phyloP scores from a whole-genome alignment of 2,113 vertebrate species.

The Trematocara zebra region DNA sequence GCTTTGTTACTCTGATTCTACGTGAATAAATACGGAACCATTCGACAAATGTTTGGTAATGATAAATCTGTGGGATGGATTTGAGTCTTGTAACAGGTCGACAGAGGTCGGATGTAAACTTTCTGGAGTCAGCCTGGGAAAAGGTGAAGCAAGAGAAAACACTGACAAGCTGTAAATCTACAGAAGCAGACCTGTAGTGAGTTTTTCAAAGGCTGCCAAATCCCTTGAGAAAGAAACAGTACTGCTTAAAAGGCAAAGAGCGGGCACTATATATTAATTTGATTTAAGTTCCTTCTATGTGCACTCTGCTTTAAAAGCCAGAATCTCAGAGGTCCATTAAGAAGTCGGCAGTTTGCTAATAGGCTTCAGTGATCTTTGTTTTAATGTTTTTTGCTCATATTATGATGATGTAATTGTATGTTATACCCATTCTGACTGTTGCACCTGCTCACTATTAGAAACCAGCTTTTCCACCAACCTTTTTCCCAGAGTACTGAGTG shows the following conservation, averaged over 20 bases:
- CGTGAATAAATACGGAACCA: neutral
- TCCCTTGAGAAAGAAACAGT: neutral
- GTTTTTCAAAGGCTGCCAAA: neutral
- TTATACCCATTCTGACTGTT: neutral
- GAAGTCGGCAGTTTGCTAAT: neutral
- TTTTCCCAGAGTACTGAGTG: slow-evolving; percentile 80
- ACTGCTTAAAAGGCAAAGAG: neutral
- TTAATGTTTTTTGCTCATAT: neutral
- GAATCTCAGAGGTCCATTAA: neutral
- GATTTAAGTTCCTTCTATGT: neutral
- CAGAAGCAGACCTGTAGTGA: neutral
- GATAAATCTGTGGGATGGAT: neutral
- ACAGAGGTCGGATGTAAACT: neutral
- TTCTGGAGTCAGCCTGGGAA: neutral
- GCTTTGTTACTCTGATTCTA: neutral
- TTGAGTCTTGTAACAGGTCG: neutral
- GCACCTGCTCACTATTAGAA: neutral
- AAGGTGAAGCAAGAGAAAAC: neutral
- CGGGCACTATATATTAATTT: neutral
- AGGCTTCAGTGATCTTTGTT: neutral
- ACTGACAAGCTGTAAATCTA: neutral
- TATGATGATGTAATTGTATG: neutral
- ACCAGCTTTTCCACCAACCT: slow-evolving; percentile 69
- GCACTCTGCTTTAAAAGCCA: neutral
- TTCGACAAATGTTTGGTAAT: neutral